Evolutionary conservation across 2,888 invertebrate species (phyloP), one percentile per base, ranked within the genome.

Genomic region (Taenaris catops): DNA sequence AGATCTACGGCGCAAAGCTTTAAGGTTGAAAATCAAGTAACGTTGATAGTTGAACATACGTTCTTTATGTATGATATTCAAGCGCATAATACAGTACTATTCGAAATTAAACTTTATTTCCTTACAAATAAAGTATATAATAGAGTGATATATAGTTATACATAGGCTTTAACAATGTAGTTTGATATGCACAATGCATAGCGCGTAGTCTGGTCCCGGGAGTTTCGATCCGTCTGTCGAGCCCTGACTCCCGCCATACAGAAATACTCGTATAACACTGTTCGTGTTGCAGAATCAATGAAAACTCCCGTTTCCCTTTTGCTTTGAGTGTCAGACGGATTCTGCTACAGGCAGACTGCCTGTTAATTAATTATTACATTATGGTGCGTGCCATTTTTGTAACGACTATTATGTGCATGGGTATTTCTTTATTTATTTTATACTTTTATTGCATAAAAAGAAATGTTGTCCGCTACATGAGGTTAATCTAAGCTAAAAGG

Each of bases 301-400:
- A 21, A 16, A 9, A 21, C 3, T 4, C 31, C 8, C 10, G 23
- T 20, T 29, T 28, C 11, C 12, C 16, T 12, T 21, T 29, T 20
- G 14, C 29, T 31, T 21, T 23, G 23, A 31, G 31, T 16, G 5
- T 23, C 14, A 9, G 16, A 16, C 16, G 23, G 21, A 16, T 29
- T 16, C 21, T 10, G 21, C 23, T 31, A 6, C 16, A 9, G 9
- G 17, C 3, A 10, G n/a, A 17, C 6, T 20, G 6, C 8, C 12
- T 28, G 18, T 28, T n/a, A 12, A 20, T 20, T 20, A 20, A 5
- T n/a, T 7, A 8, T 53, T 49, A 20, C 56, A 59, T 8, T 52
- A 64, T 2, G 41, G 54, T 4, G 49, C 50, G n/a, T 53, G 54
- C 16, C 49, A 56, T 24, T 54, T 60, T 8, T 62, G 66, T 32